These are phyloP conservation scores for Drosophila subsilvestris DNA, from an alignment of 2,888 invertebrate genomes.

Conservation along the genomic window DNA sequence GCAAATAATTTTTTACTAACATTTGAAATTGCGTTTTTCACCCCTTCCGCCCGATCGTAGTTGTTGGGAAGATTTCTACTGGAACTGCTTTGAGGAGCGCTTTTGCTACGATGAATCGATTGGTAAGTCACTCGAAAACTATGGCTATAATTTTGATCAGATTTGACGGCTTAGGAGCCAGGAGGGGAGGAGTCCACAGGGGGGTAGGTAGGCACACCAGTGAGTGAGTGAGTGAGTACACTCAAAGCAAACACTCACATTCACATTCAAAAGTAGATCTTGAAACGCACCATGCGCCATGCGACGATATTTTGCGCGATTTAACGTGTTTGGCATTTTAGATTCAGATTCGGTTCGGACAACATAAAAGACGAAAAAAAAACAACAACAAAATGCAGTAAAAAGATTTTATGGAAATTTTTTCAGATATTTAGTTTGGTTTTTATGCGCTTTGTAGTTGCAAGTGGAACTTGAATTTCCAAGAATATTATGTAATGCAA, in stretches of 20 bases:
- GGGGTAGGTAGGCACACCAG: slow-evolving; percentile 52
- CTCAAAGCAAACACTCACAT: not conserved
- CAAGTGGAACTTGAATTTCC: not conserved
- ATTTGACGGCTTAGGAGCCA: slow-evolving; percentile 40
- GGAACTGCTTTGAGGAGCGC: slow-evolving; percentile 89
- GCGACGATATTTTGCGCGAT: slow-evolving; percentile 39
- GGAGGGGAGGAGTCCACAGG: not conserved
- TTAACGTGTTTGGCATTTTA: slow-evolving; percentile 65
- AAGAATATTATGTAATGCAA: not conserved
- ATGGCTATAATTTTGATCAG: slow-evolving; percentile 14
- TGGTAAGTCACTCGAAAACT: slow-evolving; percentile 81
- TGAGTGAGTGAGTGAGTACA: slow-evolving; percentile 26
- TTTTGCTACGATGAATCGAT: slow-evolving; percentile 91
- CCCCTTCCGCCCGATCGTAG: slow-evolving; percentile 80
- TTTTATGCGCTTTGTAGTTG: not conserved
- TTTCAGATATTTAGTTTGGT: slow-evolving; percentile 1
- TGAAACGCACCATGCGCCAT: slow-evolving; percentile 56
- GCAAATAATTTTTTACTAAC: slow-evolving; percentile 40
- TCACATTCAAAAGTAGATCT: slow-evolving; percentile 56
- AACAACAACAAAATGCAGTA: slow-evolving; percentile 6
- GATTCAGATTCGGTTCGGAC: slow-evolving; percentile 24
- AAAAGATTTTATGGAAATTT: slow-evolving; percentile 18
- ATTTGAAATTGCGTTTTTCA: slow-evolving; percentile 46
- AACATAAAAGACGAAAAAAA: slow-evolving; percentile 7
- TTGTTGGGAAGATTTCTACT: slow-evolving; percentile 89